Base-by-base conservation (phyloP, 2,888 invertebrate species). In the Ptycholaimellus sp. region DNA sequence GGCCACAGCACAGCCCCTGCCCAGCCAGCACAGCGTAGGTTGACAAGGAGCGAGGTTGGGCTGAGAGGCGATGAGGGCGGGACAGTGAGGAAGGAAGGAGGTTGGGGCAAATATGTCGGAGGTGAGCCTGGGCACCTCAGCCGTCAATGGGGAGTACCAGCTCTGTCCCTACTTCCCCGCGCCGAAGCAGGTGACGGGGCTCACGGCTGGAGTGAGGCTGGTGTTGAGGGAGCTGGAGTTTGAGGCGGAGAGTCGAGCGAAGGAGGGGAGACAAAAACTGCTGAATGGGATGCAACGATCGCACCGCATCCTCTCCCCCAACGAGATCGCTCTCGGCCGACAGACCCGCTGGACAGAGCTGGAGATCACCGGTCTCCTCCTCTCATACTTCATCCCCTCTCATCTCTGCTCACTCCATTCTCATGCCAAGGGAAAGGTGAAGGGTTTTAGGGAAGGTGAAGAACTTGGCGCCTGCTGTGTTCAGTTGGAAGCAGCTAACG, bases 401-500 rank as follows among this genome's bases (percentile, higher is more conserved):
- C 13, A n/a, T 20, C 13, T 14, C 22, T 17, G 20, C 6, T 13
- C 11, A 31, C 17, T 11, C 9, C 13, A 11, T 31, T n/a, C 9
- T 17, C 17, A 11, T 13, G 11, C 9, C 32, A 31, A n/a, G 7
- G 25, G 7, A 23, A 23, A 23, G 7, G 25, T 13, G 6, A 14
- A 19, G 6, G 4, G 3, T 81, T 52, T 31, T 69, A 81, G 93
- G 93, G 65, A 76, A 74, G 68, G 80, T 96, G 57, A 73, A 82
- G 56, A 87, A 83, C 61, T 66, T 96, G 54, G 82, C 83, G 64
- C 78, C 82, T 25, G 72, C 74, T 52, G 65, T 96, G 56, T 93
- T 85, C 73, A 74, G 76, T 61, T 70, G 83, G 64, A 71, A 74
- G 48, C 80, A 90, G 65, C 69, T 96, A 56, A 90, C 90, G 40